Conservation (phyloP, 2,113 vertebrate genomes). For the Dryoscopus gambensis region DNA sequence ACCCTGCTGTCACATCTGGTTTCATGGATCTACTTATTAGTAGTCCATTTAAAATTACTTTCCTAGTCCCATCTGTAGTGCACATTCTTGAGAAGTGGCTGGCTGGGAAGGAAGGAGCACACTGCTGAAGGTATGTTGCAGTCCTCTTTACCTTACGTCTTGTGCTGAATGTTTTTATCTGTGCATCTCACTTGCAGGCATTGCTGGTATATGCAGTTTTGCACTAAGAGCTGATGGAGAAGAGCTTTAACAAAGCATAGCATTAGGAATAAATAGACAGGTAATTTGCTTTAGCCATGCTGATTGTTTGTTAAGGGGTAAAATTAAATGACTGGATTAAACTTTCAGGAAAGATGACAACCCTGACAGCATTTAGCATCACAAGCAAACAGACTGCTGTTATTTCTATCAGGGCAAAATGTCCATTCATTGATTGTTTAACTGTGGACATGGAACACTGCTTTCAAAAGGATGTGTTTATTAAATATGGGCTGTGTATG, state of each 20-base stretch:
- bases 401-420: neutral
- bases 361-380: neutral
- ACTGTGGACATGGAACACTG: neutral
- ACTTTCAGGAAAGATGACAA: slow-evolving; percentile 46
- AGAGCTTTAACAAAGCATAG: slow-evolving; percentile 4
- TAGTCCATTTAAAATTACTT: slow-evolving; percentile 46
- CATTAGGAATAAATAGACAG: neutral
- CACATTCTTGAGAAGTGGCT: neutral
- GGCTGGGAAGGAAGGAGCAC: slow-evolving; percentile 5
- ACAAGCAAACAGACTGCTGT: neutral
- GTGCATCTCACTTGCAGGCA: slow-evolving; percentile 21
- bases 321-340: neutral
- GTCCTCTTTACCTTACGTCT: neutral
- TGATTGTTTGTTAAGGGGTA: neutral
- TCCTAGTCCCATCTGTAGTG: slow-evolving; percentile 27
- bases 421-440: neutral
- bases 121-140: slow-evolving; percentile 59
- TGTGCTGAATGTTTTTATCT: neutral
- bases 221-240: neutral
- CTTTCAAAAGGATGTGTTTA: slow-evolving; percentile 1
- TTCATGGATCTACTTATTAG: slow-evolving; percentile 16
- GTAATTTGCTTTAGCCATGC: neutral
- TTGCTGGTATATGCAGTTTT: neutral
- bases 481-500: neutral
- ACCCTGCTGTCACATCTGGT: slow-evolving; percentile 47